Evolutionary conservation across 2,113 vertebrate genomes (phyloP), one percentile per base, ranked within the genome.

Genomic region (Toxostoma redivivum): DNA sequence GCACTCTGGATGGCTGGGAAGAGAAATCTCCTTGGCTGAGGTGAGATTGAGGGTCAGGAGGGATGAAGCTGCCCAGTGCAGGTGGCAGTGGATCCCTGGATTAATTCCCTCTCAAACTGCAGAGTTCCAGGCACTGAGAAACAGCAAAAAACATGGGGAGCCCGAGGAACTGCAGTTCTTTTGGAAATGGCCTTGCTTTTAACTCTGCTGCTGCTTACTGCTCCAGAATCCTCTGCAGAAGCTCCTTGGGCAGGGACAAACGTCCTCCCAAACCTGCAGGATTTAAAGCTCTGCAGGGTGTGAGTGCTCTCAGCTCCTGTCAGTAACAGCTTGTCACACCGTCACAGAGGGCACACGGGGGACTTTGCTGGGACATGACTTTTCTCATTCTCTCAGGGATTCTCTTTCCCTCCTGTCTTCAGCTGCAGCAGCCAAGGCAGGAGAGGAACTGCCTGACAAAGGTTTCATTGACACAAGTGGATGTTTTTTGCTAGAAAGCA

Each of bases 401-500:
- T 94, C 92, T 95, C 95, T 97, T 97, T 94, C 71, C 90, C 80
- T 65, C 79, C 86, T 96, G 92, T 95, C 95, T 94, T 95, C 90
- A 38, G 67, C 92, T 96, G 60, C 82, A 86, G 95, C 96, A 96
- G 97, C 92, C 96, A 48, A 94, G 92, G 86, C 90, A 94, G 85
- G 91, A 95, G 94, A 95, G 86, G 90, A 96, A 5, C 88, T 40
- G 56, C 54, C 94, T 91, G 95, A 98, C 98, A 98, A 98, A 98
- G 97, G 82, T 81, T 87, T 92, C 97, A 97, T 98, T 98, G 98
- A 98, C 95, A 86, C 65, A 76, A 96, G 83, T n/a, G 93, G 94
- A 73, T 94, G 86, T 90, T 97, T 98, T 98, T 97, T 98, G 91
- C 92, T 97, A 89, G 92, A 98, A 98, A 98, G 96, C 95, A 96